These are phyloP conservation scores for Apteryx owenii DNA, from an alignment of 2,113 vertebrate species.

Conservation along the genomic window DNA sequence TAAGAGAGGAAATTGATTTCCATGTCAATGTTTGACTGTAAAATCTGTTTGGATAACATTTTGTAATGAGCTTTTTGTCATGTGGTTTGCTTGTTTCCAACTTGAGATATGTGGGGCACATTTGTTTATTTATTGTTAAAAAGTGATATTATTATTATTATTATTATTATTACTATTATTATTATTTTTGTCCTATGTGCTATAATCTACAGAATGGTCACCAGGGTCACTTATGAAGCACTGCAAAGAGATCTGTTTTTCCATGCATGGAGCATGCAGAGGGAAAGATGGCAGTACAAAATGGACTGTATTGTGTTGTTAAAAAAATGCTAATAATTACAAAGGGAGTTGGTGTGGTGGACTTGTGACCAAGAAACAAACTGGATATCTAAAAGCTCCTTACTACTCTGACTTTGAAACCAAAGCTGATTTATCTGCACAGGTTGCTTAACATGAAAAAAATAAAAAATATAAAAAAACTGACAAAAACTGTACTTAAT, in stretches of 20 bases:
- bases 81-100: slow-evolving; percentile 82
- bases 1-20: slow-evolving; percentile 79
- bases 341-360: slow-evolving; percentile 72
- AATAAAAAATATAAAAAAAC: slow-evolving; percentile 49
- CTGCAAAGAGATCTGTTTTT: slow-evolving; percentile 76
- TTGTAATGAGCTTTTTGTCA: slow-evolving; percentile 85
- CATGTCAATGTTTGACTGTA: slow-evolving; percentile 81
- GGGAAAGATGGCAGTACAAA: slow-evolving; percentile 72
- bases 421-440: slow-evolving; percentile 98
- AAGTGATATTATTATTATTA: slow-evolving; percentile 72
- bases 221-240: slow-evolving; percentile 83
- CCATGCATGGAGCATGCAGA: slow-evolving; percentile 69
- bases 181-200: slow-evolving; percentile 75
- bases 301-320: slow-evolving; percentile 62
- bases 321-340: slow-evolving; percentile 22
- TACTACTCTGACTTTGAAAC: slow-evolving; percentile 93
- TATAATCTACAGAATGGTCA: slow-evolving; percentile 84
- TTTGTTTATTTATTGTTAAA: slow-evolving; percentile 82
- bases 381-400: slow-evolving; percentile 84
- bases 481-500: slow-evolving; percentile 91
- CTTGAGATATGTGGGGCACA: slow-evolving; percentile 80
- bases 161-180: slow-evolving; percentile 59
- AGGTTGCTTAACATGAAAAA: slow-evolving; percentile 90
- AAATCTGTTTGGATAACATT: slow-evolving; percentile 84
- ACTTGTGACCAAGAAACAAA: slow-evolving; percentile 85